A percentile compares a stretch with the other conserved stretches of the same genome.
These are phyloP conservation scores for Lochmaea capreae DNA, from an alignment of 2,888 invertebrate genomes.

Conservation along the genomic window DNA sequence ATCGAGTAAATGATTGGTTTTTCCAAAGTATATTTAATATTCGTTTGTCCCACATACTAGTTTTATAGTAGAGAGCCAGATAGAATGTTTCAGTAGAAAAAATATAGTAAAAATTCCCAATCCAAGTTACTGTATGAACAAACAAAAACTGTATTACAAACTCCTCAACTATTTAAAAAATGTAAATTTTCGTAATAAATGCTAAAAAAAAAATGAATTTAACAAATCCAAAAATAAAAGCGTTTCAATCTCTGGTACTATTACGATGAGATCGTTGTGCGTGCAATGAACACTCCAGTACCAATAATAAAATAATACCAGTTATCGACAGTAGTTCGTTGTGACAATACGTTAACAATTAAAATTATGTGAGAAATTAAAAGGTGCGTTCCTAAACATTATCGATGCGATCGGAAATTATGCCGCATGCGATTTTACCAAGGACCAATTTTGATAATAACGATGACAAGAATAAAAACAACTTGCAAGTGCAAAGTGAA, in stretches of 20 bases:
- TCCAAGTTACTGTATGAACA: background rate
- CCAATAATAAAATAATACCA: background rate
- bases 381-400: too few relatives aligned
- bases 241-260: background rate
- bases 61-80: background rate
- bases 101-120: background rate
- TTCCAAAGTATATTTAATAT: conserved; percentile 4
- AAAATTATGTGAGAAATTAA: background rate
- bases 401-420: background rate
- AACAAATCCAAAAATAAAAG: too few relatives aligned
- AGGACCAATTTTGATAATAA: background rate
- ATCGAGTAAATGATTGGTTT: background rate
- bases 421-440: conserved; percentile 15
- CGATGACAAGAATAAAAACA: background rate
- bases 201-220: background rate
- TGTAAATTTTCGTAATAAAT: background rate
- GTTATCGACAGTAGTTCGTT: background rate
- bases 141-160: background rate
- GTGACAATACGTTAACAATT: background rate
- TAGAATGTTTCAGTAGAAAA: background rate
- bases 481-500: background rate
- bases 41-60: background rate
- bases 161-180: too few relatives aligned
- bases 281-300: background rate
- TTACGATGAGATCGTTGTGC: background rate